Conservation (phyloP, 1,140 invertebrate species). For the Phenacoccus solenopsis region DNA sequence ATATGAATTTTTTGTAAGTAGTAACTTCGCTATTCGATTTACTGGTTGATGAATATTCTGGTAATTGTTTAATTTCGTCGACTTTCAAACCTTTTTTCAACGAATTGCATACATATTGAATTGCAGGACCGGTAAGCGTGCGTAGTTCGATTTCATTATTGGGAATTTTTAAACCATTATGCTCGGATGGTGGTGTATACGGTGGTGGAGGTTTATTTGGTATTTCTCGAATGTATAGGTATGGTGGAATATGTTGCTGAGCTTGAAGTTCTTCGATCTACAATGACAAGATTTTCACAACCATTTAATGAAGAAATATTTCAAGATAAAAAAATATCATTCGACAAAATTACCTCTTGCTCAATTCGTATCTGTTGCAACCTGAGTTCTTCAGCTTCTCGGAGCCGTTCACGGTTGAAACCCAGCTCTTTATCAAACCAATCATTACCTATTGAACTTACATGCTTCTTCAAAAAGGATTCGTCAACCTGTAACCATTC, state of each 20-base stretch:
- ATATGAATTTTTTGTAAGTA: constrained; percentile 43
- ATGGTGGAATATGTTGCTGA: constrained; percentile 39
- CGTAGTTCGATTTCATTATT: constrained; percentile 10
- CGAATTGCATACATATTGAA: constrained; percentile 36
- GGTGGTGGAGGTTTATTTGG: constrained; percentile 60
- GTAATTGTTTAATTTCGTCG: not conserved
- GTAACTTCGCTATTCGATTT: constrained; percentile 33
- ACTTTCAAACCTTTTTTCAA: constrained; percentile 17
- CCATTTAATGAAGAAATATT: not conserved
- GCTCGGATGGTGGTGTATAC: constrained; percentile 44
- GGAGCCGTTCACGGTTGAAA: constrained; percentile 32
- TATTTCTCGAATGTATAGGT: constrained; percentile 46
- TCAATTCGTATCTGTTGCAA: constrained; percentile 46
- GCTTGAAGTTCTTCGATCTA: constrained; percentile 46
- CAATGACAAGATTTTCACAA: constrained; percentile 22
- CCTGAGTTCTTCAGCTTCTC: constrained; percentile 38
- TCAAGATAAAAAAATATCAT: not conserved
- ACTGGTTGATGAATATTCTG: not conserved
- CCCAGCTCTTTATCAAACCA: constrained; percentile 27
- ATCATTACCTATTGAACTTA: constrained; percentile 21
- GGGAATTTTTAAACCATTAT: constrained; percentile 6
- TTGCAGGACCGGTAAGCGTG: constrained; percentile 36
- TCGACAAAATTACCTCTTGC: constrained; percentile 41
- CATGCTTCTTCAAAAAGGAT: not conserved
- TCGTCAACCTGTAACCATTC: not conserved